Evolutionary conservation across 2,888 invertebrate genomes (phyloP).

Genomic region (Nysson spinosus): DNA sequence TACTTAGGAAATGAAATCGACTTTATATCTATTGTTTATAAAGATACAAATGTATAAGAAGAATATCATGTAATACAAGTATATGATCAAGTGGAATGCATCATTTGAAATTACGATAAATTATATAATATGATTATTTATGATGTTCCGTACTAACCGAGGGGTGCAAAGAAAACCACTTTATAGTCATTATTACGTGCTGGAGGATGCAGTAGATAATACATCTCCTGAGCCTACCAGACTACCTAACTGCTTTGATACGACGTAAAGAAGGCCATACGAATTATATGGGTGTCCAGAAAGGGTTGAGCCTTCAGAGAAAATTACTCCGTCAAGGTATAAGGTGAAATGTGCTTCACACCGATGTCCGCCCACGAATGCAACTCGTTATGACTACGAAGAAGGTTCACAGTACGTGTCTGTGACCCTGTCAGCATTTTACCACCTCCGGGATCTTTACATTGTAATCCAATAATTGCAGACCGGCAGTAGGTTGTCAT

Average conservation of each 20-base stretch:
- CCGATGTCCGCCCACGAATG: conserved; percentile 62
- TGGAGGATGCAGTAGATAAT: conserved; percentile 1
- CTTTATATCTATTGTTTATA: too few species aligned
- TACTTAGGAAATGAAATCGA: too few species aligned
- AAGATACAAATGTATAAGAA: too few species aligned
- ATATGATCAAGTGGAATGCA: too few species aligned
- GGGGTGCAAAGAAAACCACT: too few species aligned
- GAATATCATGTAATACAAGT: too few species aligned
- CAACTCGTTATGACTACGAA: conserved; percentile 54
- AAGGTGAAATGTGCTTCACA: conserved; percentile 51
- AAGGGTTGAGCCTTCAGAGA: conserved; percentile 57
- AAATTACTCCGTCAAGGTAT: conserved; percentile 71
- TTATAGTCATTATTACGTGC: too few species aligned
- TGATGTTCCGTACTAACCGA: too few species aligned
- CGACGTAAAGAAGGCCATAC: conserved; percentile 15
- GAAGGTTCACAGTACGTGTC: conserved; percentile 43
- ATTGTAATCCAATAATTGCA: conserved; percentile 73
- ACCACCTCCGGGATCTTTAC: conserved; percentile 69
- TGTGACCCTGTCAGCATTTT: conserved; percentile 70
- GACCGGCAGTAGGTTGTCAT: conserved; percentile 65
- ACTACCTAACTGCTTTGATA: conserved; percentile 31
- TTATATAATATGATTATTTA: too few species aligned
- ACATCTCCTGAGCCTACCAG: conserved; percentile 11
- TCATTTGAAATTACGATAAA: too few species aligned
- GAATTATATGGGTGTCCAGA: conserved; percentile 40